phyloP scores from a whole-genome alignment of 2,888 invertebrate species.

The Pimpla rufipes region DNA sequence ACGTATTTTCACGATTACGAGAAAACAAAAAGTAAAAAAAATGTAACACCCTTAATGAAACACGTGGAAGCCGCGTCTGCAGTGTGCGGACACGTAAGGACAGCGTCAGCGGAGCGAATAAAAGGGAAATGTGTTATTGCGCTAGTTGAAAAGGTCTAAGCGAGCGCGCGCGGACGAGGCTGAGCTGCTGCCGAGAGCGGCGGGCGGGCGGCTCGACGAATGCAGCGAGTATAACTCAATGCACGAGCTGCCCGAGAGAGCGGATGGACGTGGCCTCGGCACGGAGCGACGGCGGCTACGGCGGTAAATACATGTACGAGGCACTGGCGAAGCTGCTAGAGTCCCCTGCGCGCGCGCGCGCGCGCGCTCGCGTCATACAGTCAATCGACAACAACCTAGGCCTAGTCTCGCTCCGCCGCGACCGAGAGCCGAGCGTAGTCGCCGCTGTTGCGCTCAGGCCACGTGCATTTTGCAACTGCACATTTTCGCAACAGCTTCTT shows the following conservation, averaged over 20 bases:
- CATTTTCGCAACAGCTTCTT: constrained; percentile 77
- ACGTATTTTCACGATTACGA: no score
- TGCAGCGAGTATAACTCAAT: constrained; percentile 45
- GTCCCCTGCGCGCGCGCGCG: background rate
- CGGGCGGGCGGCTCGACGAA: constrained; percentile 25
- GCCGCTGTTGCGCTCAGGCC: constrained; percentile 52
- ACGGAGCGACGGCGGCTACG: background rate
- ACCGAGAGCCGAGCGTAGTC: constrained; percentile 19
- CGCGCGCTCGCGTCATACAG: constrained; percentile 35
- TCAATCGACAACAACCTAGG: constrained; percentile 70
- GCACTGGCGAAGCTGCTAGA: constrained; percentile 17
- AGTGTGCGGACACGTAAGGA: background rate
- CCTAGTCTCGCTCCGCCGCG: constrained; percentile 66
- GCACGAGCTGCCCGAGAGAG: constrained; percentile 52
- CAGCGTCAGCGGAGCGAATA: constrained; percentile 48
- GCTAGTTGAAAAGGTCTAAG: constrained; percentile 39
- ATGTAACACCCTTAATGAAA: no score
- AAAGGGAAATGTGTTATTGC: constrained; percentile 64
- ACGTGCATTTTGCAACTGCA: constrained; percentile 75
- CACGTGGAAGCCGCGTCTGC: no score
- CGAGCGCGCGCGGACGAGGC: constrained; percentile 40
- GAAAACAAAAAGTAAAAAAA: no score
- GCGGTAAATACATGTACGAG: constrained; percentile 38
- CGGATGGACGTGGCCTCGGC: constrained; percentile 66
- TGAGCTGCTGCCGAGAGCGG: constrained; percentile 12